Evolutionary conservation across 2,113 vertebrate genomes (phyloP).

Genomic region (Grammomys dolichurus): DNA sequence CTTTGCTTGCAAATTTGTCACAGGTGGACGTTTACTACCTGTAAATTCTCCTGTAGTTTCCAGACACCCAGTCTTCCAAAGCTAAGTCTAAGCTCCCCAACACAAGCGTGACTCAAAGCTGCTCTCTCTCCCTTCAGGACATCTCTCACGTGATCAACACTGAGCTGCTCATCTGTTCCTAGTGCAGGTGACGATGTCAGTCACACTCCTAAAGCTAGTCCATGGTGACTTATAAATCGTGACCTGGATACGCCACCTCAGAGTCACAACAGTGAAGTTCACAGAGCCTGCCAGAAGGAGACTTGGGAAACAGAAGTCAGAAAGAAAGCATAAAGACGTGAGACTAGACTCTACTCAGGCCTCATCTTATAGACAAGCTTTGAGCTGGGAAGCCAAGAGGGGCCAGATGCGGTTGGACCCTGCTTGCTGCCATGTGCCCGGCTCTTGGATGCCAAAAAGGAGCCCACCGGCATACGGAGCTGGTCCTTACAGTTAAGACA

Average conservation of each 20-base stretch:
- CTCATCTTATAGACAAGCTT: background rate
- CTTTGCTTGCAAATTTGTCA: background rate
- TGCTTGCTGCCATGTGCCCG: too few species aligned
- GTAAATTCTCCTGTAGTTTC: background rate
- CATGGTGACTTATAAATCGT: background rate
- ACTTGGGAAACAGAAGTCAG: background rate
- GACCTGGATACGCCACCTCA: background rate
- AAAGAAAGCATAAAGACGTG: background rate
- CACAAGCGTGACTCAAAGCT: rapidly evolving
- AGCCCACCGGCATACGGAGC: background rate
- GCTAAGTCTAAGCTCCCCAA: rapidly evolving
- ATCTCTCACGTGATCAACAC: background rate
- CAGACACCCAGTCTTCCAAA: rapidly evolving
- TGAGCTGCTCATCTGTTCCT: background rate
- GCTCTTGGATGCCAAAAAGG: too few species aligned
- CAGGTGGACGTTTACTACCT: background rate
- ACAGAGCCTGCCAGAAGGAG: rapidly evolving
- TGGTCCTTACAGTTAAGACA: too few species aligned
- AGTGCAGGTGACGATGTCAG: background rate
- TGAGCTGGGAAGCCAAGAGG: background rate
- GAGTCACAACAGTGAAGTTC: background rate
- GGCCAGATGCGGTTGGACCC: too few species aligned
- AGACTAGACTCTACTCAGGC: rapidly evolving
- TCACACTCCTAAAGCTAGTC: background rate
- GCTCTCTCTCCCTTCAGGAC: background rate